Conservation (phyloP, 2,113 vertebrate species). For the Phoxinus phoxinus region DNA sequence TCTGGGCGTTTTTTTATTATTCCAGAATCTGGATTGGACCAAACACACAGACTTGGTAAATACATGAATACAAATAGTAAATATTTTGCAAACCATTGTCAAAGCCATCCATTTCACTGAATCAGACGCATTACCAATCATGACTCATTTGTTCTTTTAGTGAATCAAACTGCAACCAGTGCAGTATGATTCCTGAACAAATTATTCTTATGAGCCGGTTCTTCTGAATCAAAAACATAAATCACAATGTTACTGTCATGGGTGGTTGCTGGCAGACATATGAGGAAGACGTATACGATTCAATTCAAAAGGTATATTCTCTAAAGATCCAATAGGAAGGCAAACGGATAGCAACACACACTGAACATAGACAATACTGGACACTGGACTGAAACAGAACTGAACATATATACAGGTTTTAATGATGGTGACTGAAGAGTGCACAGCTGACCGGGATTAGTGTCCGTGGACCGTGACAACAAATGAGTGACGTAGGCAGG, state of each 20-base stretch:
- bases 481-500: too few relatives aligned
- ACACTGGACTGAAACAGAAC: too few relatives aligned
- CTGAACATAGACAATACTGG: too few relatives aligned
- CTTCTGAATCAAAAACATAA: not conserved
- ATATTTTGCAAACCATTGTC: not conserved
- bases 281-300: too few relatives aligned
- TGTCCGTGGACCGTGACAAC: too few relatives aligned
- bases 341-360: too few relatives aligned
- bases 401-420: too few relatives aligned
- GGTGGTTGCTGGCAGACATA: too few relatives aligned
- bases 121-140: not conserved
- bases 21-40: constrained; percentile 73
- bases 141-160: not conserved
- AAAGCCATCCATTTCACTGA: not conserved
- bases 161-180: not conserved
- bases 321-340: too few relatives aligned
- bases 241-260: not conserved
- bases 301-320: too few relatives aligned
- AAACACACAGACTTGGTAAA: constrained; percentile 28
- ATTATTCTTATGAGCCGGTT: not conserved
- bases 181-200: not conserved
- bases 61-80: not conserved
- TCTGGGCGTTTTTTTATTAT: constrained; percentile 71
- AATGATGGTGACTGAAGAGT: too few relatives aligned
- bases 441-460: too few relatives aligned